Conservation (phyloP, 2,113 vertebrate genomes). For the Chionodraco myersi region DNA sequence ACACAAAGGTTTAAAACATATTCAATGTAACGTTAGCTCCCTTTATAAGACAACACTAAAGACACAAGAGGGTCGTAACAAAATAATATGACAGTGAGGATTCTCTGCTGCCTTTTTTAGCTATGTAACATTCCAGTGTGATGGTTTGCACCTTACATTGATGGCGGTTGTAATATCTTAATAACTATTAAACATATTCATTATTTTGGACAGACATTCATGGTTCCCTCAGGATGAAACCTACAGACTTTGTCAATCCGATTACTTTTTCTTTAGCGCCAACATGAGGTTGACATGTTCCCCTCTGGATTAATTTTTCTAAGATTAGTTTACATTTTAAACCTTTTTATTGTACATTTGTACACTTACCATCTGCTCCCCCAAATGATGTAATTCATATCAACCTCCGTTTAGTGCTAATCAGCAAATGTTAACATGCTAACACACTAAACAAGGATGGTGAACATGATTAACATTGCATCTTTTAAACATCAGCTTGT, state of each 20-base stretch:
- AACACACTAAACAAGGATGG: background rate
- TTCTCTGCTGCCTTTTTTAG: background rate
- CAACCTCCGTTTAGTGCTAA: background rate
- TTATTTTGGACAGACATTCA: background rate
- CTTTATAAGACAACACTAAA: background rate
- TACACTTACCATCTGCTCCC: background rate
- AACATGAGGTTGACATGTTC: background rate
- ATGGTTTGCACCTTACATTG: background rate
- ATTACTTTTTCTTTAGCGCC: background rate
- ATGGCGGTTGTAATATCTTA: background rate
- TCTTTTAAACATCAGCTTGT: background rate
- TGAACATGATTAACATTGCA: background rate
- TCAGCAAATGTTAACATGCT: background rate
- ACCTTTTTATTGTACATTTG: background rate
- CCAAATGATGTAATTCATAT: background rate
- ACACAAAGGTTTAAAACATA: background rate
- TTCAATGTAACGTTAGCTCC: background rate
- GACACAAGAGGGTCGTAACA: background rate
- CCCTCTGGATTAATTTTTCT: too few relatives aligned
- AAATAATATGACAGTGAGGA: background rate
- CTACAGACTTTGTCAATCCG: background rate
- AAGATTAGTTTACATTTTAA: too few relatives aligned
- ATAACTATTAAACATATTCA: background rate
- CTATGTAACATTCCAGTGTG: background rate
- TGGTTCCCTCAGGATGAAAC: background rate